Evolutionary conservation across 2,888 invertebrate species (phyloP).

Genomic region (Melieria picta): DNA sequence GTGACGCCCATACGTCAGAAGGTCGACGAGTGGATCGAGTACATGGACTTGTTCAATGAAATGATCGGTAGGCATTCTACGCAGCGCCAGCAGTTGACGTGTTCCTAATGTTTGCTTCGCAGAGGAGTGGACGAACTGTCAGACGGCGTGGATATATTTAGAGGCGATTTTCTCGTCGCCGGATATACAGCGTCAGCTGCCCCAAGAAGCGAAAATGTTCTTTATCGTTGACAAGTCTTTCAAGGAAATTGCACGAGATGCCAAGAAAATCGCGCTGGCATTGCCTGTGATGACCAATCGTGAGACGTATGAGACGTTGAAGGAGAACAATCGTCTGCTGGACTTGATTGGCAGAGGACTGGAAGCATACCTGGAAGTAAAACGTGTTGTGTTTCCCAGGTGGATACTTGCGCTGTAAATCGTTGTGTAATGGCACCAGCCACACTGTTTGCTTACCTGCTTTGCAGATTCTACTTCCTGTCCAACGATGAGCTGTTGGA

Average conservation of each 20-base stretch:
- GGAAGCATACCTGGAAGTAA: conserved; percentile 89
- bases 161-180: conserved; percentile 95
- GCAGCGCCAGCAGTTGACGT: background rate
- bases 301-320: conserved; percentile 75
- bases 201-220: conserved; percentile 89
- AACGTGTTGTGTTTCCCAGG: conserved; percentile 86
- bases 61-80: conserved; percentile 73
- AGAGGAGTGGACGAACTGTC: conserved; percentile 91
- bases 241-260: conserved; percentile 87
- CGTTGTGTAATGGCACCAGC: too few relatives aligned
- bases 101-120: conserved; percentile 1
- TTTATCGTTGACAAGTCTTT: conserved; percentile 87
- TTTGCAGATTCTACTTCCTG: conserved; percentile 79
- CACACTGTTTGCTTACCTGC: too few relatives aligned
- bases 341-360: conserved; percentile 91
- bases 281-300: conserved; percentile 82
- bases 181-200: conserved; percentile 92
- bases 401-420: conserved; percentile 31
- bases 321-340: conserved; percentile 79
- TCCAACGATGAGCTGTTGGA: conserved; percentile 91
- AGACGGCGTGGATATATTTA: conserved; percentile 93
- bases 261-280: conserved; percentile 83
- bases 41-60: conserved; percentile 78
- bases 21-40: conserved; percentile 84
- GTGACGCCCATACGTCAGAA: conserved; percentile 84